Evolutionary conservation across 2,888 invertebrate genomes (phyloP).

Genomic region (Eupsilia transversa): DNA sequence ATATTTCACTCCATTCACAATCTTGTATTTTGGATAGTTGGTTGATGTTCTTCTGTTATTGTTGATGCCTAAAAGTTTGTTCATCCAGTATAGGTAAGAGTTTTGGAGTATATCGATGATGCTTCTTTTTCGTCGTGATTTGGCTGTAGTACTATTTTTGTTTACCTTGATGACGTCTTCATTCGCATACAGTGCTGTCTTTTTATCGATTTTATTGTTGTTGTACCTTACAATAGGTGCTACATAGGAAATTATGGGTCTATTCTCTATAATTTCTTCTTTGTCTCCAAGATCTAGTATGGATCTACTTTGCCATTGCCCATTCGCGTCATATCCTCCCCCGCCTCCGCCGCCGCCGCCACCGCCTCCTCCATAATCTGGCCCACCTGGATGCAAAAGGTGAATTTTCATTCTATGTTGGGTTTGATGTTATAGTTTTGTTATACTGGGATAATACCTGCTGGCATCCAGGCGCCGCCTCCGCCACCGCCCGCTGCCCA

Average conservation of each 20-base stretch:
- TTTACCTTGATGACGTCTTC: conserved; percentile 17
- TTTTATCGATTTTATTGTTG: conserved; percentile 68
- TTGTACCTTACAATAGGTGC: conserved; percentile 71
- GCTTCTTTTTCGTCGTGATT: conserved; percentile 79
- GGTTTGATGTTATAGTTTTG: conserved; percentile 31
- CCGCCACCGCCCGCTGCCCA: conserved; percentile 86
- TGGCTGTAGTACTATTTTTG: conserved; percentile 54
- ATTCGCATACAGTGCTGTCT: not conserved
- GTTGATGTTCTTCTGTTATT: conserved; percentile 73
- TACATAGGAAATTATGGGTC: conserved; percentile 76
- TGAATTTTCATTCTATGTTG: conserved; percentile 68
- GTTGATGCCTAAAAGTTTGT: conserved; percentile 75
- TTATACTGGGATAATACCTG: conserved; percentile 85
- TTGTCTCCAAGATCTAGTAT: conserved; percentile 73
- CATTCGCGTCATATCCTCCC: conserved; percentile 86
- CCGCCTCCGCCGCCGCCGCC: conserved; percentile 80
- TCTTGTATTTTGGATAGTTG: conserved; percentile 78
- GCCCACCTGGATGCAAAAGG: conserved; percentile 79
- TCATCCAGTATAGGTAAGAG: conserved; percentile 83
- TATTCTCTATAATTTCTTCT: conserved; percentile 61
- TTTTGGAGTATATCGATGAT: conserved; percentile 81
- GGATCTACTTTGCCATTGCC: conserved; percentile 88
- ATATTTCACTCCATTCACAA: conserved; percentile 83
- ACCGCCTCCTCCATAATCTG: conserved; percentile 78
- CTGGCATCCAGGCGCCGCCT: conserved; percentile 88